Conservation (phyloP, 2,113 vertebrate genomes). For the Benthochromis sp. region DNA sequence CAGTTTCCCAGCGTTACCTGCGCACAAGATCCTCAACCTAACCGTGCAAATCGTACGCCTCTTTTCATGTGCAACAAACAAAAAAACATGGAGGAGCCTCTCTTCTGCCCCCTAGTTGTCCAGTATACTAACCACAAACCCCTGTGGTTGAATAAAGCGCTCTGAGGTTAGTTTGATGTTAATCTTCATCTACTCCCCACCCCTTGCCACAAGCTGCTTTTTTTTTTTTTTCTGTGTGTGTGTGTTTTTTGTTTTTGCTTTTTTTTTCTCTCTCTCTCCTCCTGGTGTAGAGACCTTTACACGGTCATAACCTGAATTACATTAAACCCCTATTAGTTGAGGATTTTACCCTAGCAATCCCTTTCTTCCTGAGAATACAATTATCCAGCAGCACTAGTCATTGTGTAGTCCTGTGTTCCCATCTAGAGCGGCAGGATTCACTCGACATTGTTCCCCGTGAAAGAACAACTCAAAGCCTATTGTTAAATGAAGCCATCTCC, state of each 20-base stretch:
- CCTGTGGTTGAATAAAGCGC: constrained; percentile 3
- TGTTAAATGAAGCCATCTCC: constrained; percentile 70
- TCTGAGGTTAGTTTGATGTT: constrained; percentile 43
- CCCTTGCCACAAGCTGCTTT: constrained; percentile 14
- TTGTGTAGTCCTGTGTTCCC: constrained; percentile 53
- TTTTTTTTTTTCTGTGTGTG: background rate
- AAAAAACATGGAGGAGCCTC: background rate
- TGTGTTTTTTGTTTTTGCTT: background rate
- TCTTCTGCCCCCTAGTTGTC: constrained; percentile 33
- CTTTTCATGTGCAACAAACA: background rate
- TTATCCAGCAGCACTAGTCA: constrained; percentile 56
- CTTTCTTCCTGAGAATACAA: constrained; percentile 62
- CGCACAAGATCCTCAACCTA: background rate
- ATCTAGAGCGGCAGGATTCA: constrained; percentile 61
- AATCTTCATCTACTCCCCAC: constrained; percentile 26
- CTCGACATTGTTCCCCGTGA: constrained; percentile 60
- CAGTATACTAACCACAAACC: background rate
- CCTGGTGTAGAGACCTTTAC: constrained; percentile 34
- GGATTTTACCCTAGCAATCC: constrained; percentile 67
- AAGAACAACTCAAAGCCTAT: constrained; percentile 68
- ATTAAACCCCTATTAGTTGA: constrained; percentile 64
- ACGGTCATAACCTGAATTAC: constrained; percentile 61
- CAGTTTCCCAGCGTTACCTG: background rate
- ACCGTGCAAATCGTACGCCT: background rate
- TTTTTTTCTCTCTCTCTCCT: background rate